A percentile compares a stretch with the other conserved stretches of the same genome.
Conservation (phyloP, 2,113 vertebrate genomes). For the Anseranas semipalmata region DNA sequence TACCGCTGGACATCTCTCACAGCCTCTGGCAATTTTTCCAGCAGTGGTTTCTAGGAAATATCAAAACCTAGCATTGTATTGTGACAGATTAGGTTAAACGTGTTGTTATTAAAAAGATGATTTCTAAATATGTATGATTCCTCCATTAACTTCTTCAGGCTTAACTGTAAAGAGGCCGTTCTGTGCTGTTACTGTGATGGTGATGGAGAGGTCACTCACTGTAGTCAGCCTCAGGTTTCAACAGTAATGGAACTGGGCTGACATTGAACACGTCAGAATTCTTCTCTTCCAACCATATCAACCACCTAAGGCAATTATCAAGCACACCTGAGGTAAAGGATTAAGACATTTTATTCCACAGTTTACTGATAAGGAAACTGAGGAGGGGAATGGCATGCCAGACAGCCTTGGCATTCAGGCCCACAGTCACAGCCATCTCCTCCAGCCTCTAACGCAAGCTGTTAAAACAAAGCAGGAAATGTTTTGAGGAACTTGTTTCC, state of each 20-base stretch:
- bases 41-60: neutral
- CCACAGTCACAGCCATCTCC: neutral
- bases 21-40: neutral
- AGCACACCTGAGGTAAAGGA: neutral
- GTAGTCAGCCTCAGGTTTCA: neutral
- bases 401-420: neutral
- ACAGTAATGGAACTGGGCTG: neutral
- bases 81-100: neutral
- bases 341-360: neutral
- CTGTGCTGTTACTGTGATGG: neutral
- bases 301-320: neutral
- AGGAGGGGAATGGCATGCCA: neutral
- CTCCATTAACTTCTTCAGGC: neutral
- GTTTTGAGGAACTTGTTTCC: neutral
- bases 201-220: neutral
- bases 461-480: neutral
- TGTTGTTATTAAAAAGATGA: neutral
- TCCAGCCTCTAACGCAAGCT: neutral
- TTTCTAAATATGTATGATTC: neutral
- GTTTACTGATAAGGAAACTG: neutral
- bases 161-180: neutral
- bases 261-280: neutral
- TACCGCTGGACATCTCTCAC: neutral
- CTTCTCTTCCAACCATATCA: neutral
- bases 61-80: neutral